phyloP scores from a whole-genome alignment of 2,888 invertebrate genomes.

The Hemistola chrysoprasaria region DNA sequence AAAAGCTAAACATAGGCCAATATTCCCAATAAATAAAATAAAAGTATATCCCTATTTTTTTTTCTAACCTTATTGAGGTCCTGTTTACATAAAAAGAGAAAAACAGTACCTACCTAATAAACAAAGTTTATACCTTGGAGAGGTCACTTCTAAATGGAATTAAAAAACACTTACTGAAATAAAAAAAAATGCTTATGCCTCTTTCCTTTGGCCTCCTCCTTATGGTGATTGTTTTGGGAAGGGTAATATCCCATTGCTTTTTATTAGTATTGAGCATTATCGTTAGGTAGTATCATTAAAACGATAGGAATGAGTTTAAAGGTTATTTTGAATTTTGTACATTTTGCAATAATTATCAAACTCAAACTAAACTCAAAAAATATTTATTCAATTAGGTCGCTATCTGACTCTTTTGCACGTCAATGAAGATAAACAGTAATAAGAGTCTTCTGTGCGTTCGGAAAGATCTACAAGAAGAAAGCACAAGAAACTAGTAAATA shows the following conservation, averaged over 20 bases:
- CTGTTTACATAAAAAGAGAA: slow-evolving; percentile 8
- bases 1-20: too few species aligned
- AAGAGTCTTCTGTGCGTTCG: too few species aligned
- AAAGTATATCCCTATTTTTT: background rate
- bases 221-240: slow-evolving; percentile 8
- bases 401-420: too few species aligned
- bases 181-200: slow-evolving; percentile 8
- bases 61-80: slow-evolving; percentile 1
- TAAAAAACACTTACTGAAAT: slow-evolving; percentile 13
- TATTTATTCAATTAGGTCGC: too few species aligned
- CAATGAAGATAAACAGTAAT: too few species aligned
- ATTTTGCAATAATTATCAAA: background rate
- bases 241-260: slow-evolving; percentile 13
- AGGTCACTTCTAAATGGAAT: slow-evolving; percentile 17
- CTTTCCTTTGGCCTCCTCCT: slow-evolving; percentile 1
- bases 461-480: too few species aligned
- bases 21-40: too few species aligned
- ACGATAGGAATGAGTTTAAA: background rate
- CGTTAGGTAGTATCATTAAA: background rate
- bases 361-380: too few species aligned
- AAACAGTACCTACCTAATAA: slow-evolving; percentile 6
- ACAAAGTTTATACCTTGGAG: slow-evolving; percentile 15
- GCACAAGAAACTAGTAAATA: too few species aligned
- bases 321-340: slow-evolving; percentile 3
- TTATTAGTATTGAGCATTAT: slow-evolving; percentile 4